Evolutionary conservation across 2,888 invertebrate genomes (phyloP), one percentile per base, ranked within the genome.

Genomic region (Drosophila melanosoma): DNA sequence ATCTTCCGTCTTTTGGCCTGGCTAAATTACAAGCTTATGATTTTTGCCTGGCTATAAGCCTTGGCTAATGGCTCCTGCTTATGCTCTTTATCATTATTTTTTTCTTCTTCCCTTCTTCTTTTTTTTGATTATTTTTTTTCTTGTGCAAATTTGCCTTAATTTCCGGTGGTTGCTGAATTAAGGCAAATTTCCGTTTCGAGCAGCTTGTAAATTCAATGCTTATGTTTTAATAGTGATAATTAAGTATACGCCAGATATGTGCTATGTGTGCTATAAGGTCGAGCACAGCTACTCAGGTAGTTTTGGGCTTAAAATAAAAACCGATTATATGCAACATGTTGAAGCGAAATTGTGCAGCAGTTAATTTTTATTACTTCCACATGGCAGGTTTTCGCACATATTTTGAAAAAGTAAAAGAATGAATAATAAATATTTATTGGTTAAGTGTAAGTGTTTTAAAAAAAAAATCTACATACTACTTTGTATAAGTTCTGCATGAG

Each of bases 1-100:
- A 26, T 20, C 11, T 68, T 33, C 26, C 33, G 29, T 49, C 54
- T 64, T 32, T 45, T 40, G 58, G 20, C 58, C 60, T 52, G 69
- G 66, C 63, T n/a, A 89, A 82, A 89, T 85, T 82, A 89, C 74
- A 67, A 77, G 89, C 87, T 84, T 85, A 85, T 89, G 84, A 89
- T 87, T 85, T 84, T 72, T 82, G 77, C 59, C 69, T 54, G 57
- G 49, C 56, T 68, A 60, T 89, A 79, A 87, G 84, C 89, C 63
- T 23, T 23, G 49, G 67, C 79, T 84, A 84, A 84, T 84, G 89
- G 84, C 76, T 74, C 26, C 74, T 69, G 87, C 85, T 84, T 84
- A 82, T 74, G 73, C 57, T 73, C 54, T 65, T 76, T 77, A 68
- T 62, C 38, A 68, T 63, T 58, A 49, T 49, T 36, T 35, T 56